Evolutionary conservation across 1,140 invertebrate species (phyloP).

Genomic region (Drosophila trapezifrons): DNA sequence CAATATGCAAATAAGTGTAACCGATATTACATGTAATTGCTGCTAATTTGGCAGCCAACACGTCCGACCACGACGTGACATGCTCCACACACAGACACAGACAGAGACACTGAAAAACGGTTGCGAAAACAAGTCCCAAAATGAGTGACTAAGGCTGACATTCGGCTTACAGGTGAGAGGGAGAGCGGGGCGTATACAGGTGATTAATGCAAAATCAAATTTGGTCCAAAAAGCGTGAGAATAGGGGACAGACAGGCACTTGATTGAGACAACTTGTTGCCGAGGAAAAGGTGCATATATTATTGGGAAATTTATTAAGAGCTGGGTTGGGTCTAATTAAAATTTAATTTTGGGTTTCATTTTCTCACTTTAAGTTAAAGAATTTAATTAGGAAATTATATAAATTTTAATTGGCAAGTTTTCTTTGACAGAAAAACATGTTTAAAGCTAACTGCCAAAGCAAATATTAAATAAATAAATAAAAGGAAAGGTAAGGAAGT

Average conservation of each 20-base stretch:
- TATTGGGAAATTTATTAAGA: conserved; percentile 5
- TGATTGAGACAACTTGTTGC: conserved; percentile 42
- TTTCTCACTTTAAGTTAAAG: background rate
- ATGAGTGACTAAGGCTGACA: conserved; percentile 79
- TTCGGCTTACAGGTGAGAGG: conserved; percentile 15
- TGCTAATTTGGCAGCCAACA: conserved; percentile 83
- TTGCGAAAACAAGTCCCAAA: conserved; percentile 70
- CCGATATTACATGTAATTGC: conserved; percentile 83
- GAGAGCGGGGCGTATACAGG: conserved; percentile 2
- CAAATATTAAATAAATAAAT: background rate
- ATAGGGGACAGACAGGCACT: conserved; percentile 51
- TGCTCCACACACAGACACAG: conserved; percentile 44
- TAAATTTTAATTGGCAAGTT: background rate
- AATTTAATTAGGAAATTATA: background rate
- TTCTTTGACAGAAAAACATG: background rate
- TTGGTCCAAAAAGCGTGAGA: conserved; percentile 67
- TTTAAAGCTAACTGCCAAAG: background rate
- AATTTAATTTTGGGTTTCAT: background rate
- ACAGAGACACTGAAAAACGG: conserved; percentile 44
- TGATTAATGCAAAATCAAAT: conserved; percentile 73
- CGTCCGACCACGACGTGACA: conserved; percentile 75
- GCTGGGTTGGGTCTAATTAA: conserved; percentile 9
- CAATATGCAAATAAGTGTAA: conserved; percentile 82
- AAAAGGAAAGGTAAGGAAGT: background rate
- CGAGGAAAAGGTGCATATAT: conserved; percentile 12